phyloP scores from a whole-genome alignment of 2,797 vertebrate genomes.

The Alca torda region DNA sequence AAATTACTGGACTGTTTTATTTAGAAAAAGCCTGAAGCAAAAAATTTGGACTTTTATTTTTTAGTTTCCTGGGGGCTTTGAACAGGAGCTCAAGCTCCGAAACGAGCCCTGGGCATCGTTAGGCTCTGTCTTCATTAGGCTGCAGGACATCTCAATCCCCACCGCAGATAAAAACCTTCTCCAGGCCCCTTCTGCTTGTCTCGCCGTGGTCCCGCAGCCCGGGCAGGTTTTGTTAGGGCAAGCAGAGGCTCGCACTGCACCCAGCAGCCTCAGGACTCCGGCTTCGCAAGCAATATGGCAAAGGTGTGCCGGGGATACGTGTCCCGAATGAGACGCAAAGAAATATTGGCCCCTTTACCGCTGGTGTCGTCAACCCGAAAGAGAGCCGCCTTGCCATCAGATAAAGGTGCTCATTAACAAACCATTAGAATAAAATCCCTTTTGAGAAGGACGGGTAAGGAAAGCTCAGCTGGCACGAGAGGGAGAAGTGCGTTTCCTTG shows the following conservation, averaged over 20 bases:
- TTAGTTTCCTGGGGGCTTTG: not conserved
- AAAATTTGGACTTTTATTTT: not conserved
- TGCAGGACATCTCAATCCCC: not conserved
- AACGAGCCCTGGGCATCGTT: fast-evolving
- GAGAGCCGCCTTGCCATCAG: not conserved
- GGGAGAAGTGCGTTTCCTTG: fast-evolving
- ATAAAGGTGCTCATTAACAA: not conserved
- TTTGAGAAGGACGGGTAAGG: not conserved
- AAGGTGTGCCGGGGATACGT: fast-evolving
- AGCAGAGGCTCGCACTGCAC: not conserved
- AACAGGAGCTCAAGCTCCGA: fast-evolving
- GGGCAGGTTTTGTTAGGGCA: not conserved
- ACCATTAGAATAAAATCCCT: not conserved
- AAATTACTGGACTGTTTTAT: not conserved
- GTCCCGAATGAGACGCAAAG: fast-evolving
- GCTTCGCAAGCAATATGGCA: not conserved
- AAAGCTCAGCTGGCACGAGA: not conserved
- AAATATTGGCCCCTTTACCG: not conserved
- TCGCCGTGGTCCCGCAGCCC: fast-evolving
- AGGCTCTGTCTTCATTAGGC: not conserved
- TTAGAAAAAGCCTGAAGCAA: not conserved
- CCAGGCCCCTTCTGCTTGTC: fast-evolving
- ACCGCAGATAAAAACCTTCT: fast-evolving
- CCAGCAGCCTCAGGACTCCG: fast-evolving
- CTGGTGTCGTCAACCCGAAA: not conserved